Base-by-base conservation (phyloP, 1,140 invertebrate genomes). In the Pogonomyrmex barbatus region DNA sequence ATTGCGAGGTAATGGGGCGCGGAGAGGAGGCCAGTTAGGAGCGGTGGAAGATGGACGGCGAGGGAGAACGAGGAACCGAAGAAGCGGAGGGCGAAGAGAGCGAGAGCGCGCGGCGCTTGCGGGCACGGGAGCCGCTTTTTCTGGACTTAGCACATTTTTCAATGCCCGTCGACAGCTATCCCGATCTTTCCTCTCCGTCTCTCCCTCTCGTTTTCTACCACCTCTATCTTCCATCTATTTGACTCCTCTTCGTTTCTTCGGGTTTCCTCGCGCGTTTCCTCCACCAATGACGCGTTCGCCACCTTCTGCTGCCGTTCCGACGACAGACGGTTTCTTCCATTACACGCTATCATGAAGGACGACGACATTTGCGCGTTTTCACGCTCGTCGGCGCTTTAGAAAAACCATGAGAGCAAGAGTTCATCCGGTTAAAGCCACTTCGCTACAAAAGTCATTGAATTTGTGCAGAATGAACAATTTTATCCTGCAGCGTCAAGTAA, bases 111-210 rank as follows among this genome's bases (percentile, higher is more conserved):
- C 90, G 89, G 88, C 91, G 93, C 92, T 93, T 82, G 88, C 84
- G 88, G 93, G 87, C 83, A 91, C 90, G 85, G 88, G 83, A 89
- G 88, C 90, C 83, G 90, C 92, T 94, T 94, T 93, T 94, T 94
- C 92, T 92, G 68, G 84, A 90, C 91, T 93, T 94, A 90, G 92
- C 93, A 93, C 92, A 94, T 94, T 93, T 93, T 94, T 94, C 93
- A 94, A 93, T 93, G 91, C 79, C 86, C 85, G 93, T 91, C 92
- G 93, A 94, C 93, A 93, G 93, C 92, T 93, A 93, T 92, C 90
- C 79, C 89, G 89, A 87, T 88, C 88, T 91, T 92, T 81, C 75
- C 91, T 90, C 85, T 77, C 81, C 68, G 85, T 63, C 54, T 30
- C 5, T 68, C 45, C 70, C 81, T 77, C 85, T 71, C 75, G 73